Conservation (phyloP, 2,113 vertebrate genomes). For the Sterna hirundo region DNA sequence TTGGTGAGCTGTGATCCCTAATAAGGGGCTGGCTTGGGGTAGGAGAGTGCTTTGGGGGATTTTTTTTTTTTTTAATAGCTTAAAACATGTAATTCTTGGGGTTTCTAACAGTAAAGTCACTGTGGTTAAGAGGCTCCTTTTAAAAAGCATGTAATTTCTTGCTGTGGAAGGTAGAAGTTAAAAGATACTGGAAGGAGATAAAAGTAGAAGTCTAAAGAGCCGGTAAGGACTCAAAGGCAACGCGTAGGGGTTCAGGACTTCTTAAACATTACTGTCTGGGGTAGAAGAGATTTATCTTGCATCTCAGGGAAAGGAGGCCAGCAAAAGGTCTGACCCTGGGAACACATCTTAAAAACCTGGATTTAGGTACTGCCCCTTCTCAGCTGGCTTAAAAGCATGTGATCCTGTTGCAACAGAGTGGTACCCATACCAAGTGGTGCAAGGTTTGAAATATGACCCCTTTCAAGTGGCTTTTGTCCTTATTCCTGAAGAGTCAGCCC, state of each 20-base stretch:
- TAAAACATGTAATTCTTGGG: background rate
- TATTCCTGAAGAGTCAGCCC: background rate
- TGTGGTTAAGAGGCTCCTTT: background rate
- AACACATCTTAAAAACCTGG: accelerated
- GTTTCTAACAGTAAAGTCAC: background rate
- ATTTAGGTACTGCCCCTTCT: background rate
- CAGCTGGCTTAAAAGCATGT: background rate
- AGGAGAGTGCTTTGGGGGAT: background rate
- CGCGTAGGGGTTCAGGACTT: background rate
- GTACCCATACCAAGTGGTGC: background rate
- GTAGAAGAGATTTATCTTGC: background rate
- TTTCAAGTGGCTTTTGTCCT: background rate
- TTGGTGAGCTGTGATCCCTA: background rate
- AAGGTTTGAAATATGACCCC: background rate
- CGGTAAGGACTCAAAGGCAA: background rate
- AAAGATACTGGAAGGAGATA: background rate
- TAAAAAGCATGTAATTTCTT: background rate
- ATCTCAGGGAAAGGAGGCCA: background rate
- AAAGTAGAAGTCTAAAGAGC: background rate
- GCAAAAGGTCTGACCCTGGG: background rate
- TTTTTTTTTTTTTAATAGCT: background rate
- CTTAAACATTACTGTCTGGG: background rate
- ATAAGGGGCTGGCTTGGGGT: background rate
- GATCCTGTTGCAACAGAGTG: background rate
- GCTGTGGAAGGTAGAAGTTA: background rate